phyloP scores from a whole-genome alignment of 2,888 invertebrate species.

The Hirudinaria manillensis region DNA sequence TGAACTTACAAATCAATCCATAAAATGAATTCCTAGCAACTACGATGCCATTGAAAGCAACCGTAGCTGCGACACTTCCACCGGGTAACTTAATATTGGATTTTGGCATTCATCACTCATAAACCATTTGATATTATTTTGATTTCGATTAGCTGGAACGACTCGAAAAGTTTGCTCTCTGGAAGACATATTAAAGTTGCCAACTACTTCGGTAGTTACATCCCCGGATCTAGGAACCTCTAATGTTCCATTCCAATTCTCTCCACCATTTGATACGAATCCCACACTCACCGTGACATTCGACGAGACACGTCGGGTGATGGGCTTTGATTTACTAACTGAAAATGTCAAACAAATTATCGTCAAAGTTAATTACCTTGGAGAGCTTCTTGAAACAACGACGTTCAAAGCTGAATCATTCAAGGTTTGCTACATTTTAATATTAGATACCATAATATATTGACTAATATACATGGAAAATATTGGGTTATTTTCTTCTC shows the following conservation, averaged over 20 bases:
- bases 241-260: not conserved
- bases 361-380: not conserved
- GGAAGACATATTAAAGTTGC: not conserved
- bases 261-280: not conserved
- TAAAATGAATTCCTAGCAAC: too few relatives aligned
- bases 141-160: not conserved
- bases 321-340: not conserved
- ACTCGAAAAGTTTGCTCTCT: slow-evolving; percentile 1
- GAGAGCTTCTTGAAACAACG: too few relatives aligned
- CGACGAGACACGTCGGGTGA: not conserved
- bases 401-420: too few relatives aligned
- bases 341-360: not conserved
- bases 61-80: too few relatives aligned
- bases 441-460: too few relatives aligned
- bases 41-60: too few relatives aligned
- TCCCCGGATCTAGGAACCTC: not conserved
- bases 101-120: not conserved
- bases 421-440: too few relatives aligned
- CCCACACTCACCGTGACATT: not conserved
- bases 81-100: too few relatives aligned
- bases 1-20: too few relatives aligned
- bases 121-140: not conserved
- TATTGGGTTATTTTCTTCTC: too few relatives aligned
- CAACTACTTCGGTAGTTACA: not conserved
- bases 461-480: too few relatives aligned